Evolutionary conservation across 2,888 invertebrate genomes (phyloP).

Genomic region (Charanyca ferruginea): DNA sequence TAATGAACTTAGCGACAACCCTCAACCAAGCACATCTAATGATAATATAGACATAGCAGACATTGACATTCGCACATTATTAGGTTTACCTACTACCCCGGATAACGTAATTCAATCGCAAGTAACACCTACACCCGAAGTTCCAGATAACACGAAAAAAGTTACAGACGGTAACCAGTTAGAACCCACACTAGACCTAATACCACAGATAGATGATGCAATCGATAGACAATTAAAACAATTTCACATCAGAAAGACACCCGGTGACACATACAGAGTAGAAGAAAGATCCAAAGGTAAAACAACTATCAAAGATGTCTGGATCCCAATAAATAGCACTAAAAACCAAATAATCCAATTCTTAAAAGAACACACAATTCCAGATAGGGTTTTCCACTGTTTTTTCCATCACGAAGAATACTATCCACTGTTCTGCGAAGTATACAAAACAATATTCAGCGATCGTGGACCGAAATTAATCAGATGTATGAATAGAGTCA

Average conservation of each 20-base stretch:
- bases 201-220: constrained; percentile 51
- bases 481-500: constrained; percentile 51
- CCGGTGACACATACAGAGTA: constrained; percentile 52
- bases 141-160: not conserved
- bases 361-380: constrained; percentile 17
- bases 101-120: no score
- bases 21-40: constrained; percentile 13
- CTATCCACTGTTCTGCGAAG: constrained; percentile 16
- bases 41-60: no score
- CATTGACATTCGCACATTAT: no score
- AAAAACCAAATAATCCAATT: constrained; percentile 53
- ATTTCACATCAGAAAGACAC: constrained; percentile 57
- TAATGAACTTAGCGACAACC: constrained; percentile 2
- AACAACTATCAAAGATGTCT: no score
- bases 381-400: constrained; percentile 19
- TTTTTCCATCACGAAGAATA: constrained; percentile 22
- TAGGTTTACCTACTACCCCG: no score
- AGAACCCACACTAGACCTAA: not conserved
- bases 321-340: constrained; percentile 32
- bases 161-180: not conserved
- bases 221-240: constrained; percentile 65
- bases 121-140: not conserved
- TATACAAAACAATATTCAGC: constrained; percentile 53
- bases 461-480: constrained; percentile 58
- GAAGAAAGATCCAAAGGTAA: constrained; percentile 54